Evolutionary conservation across 2,797 vertebrate species (phyloP).

Genomic region (Lemur catta): DNA sequence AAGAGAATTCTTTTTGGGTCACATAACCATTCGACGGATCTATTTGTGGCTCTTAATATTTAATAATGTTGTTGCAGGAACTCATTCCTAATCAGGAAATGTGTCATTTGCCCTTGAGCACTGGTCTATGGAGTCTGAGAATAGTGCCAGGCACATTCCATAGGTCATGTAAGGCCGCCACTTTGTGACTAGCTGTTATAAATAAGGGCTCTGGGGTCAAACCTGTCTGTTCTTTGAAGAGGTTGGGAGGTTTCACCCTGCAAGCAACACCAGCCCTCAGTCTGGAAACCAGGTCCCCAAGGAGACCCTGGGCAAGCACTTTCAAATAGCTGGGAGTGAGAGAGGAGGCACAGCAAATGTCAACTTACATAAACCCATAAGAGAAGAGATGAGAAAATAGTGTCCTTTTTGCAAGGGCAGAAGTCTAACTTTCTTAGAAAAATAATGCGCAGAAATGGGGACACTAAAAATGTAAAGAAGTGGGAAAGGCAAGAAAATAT

Average conservation of each 20-base stretch:
- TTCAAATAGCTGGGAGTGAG: conserved; percentile 83
- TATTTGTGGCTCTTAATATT: conserved; percentile 75
- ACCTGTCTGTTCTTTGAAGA: conserved; percentile 84
- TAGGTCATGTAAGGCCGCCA: conserved; percentile 79
- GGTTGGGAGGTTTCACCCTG: conserved; percentile 83
- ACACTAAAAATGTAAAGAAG: neutral
- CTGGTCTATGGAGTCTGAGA: conserved; percentile 77
- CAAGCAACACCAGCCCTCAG: conserved; percentile 80
- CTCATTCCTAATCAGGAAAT: conserved; percentile 80
- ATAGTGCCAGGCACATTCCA: conserved; percentile 78
- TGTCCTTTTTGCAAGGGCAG: conserved; percentile 81
- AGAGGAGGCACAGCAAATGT: conserved; percentile 83
- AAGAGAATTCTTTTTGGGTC: conserved; percentile 45
- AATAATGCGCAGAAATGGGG: conserved; percentile 54
- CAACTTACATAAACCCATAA: conserved; percentile 82
- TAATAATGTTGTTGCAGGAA: conserved; percentile 74
- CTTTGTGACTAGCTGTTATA: conserved; percentile 83
- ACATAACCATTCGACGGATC: neutral
- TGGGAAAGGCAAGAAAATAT: neutral
- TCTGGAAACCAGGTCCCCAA: conserved; percentile 82
- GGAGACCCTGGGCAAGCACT: conserved; percentile 81
- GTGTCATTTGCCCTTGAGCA: conserved; percentile 83
- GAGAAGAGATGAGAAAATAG: conserved; percentile 79
- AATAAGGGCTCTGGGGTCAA: conserved; percentile 86
- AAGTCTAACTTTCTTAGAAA: conserved; percentile 64